These are phyloP conservation scores for Eupsilia transversa DNA, from an alignment of 2,888 invertebrate species.

Conservation along the genomic window DNA sequence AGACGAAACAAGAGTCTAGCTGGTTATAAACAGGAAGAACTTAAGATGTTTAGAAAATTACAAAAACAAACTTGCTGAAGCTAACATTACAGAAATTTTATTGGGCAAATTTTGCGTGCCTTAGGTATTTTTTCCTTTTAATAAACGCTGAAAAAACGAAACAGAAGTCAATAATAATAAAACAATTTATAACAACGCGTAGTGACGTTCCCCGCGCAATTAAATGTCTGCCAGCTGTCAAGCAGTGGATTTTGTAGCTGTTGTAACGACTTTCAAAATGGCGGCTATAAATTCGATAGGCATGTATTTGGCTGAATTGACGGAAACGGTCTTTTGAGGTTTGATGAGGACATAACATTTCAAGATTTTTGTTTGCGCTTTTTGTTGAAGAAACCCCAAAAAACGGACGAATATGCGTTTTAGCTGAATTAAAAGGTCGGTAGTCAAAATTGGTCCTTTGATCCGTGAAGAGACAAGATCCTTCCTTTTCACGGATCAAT, in stretches of 20 bases:
- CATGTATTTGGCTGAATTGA: background rate
- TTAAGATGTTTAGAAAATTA: background rate
- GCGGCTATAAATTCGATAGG: slow-evolving; percentile 13
- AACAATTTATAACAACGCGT: background rate
- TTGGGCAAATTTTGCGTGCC: background rate
- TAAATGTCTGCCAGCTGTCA: slow-evolving; percentile 45
- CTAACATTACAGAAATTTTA: background rate
- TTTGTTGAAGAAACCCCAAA: background rate
- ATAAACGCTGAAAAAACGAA: background rate
- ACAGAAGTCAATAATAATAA: slow-evolving; percentile 3
- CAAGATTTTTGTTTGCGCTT: background rate
- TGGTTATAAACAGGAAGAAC: background rate
- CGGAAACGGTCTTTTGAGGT: slow-evolving; percentile 5
- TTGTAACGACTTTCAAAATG: slow-evolving; percentile 46
- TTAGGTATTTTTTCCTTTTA: background rate
- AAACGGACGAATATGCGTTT: background rate
- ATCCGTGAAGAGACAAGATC: slow-evolving; percentile 7
- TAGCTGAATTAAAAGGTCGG: background rate
- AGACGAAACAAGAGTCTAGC: background rate
- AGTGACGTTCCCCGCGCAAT: slow-evolving; percentile 14
- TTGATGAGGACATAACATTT: background rate
- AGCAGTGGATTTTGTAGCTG: slow-evolving; percentile 29
- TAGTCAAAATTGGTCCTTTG: background rate
- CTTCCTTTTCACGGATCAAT: slow-evolving; percentile 17
- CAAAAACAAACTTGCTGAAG: background rate